phyloP scores from a whole-genome alignment of 2,888 invertebrate genomes.

The Agrochola lychnidis region DNA sequence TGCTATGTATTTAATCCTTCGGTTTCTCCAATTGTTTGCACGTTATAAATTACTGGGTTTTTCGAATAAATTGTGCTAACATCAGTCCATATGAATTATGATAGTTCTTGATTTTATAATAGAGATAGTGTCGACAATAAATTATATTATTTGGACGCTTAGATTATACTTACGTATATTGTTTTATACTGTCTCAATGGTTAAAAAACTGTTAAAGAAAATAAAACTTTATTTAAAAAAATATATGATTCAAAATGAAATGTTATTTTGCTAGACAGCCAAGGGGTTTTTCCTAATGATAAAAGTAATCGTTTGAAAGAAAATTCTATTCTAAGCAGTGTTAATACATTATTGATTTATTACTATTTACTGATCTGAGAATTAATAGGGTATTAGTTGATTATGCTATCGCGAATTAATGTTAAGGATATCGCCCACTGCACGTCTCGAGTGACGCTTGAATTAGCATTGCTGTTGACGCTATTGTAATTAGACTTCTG shows the following conservation, averaged over 20 bases:
- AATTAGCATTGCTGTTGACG: slow-evolving; percentile 18
- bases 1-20: slow-evolving; percentile 18
- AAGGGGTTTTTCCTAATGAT: slow-evolving; percentile 20
- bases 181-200: background rate
- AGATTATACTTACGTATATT: slow-evolving; percentile 16
- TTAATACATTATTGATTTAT: slow-evolving; percentile 41
- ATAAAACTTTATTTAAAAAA: background rate
- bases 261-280: background rate
- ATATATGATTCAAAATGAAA: background rate
- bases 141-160: slow-evolving; percentile 18
- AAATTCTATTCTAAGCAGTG: slow-evolving; percentile 16
- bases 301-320: slow-evolving; percentile 35
- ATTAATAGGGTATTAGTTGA: slow-evolving; percentile 44
- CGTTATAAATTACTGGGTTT: slow-evolving; percentile 44
- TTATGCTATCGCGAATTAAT: slow-evolving; percentile 32
- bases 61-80: slow-evolving; percentile 4
- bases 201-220: background rate
- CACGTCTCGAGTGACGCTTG: slow-evolving; percentile 8
- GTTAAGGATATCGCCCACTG: slow-evolving; percentile 31
- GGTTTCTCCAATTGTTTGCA: slow-evolving; percentile 32
- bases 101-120: slow-evolving; percentile 44
- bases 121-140: slow-evolving; percentile 30
- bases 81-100: slow-evolving; percentile 25
- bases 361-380: slow-evolving; percentile 40
- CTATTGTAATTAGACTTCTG: slow-evolving; percentile 4